Evolutionary conservation across 2,113 vertebrate genomes (phyloP).

Genomic region (Cyprichromis sp.): DNA sequence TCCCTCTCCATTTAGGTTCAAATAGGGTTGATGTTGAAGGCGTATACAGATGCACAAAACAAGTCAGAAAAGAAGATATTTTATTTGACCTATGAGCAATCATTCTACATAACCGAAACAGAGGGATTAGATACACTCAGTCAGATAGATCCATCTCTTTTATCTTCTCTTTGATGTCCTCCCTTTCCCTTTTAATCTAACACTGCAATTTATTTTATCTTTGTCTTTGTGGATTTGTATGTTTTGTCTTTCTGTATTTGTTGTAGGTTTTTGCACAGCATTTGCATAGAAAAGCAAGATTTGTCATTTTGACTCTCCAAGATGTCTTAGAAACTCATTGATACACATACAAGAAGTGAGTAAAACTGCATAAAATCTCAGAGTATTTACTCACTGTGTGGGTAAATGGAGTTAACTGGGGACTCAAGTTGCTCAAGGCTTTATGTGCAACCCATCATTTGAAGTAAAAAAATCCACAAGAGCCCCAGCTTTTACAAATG

Average conservation of each 20-base stretch:
- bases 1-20: not conserved
- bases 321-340: not conserved
- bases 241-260: not conserved
- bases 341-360: not conserved
- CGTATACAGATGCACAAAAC: not conserved
- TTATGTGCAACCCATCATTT: not conserved
- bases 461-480: not conserved
- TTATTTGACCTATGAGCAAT: not conserved
- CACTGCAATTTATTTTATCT: not conserved
- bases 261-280: not conserved
- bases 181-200: not conserved
- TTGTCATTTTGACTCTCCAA: not conserved
- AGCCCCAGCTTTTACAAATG: not conserved
- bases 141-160: not conserved
- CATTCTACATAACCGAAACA: not conserved
- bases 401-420: not conserved
- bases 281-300: conserved; percentile 25
- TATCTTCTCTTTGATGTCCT: conserved; percentile 21
- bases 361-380: not conserved
- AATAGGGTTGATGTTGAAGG: not conserved
- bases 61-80: not conserved
- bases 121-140: not conserved
- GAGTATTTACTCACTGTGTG: not conserved
- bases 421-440: not conserved
- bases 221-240: not conserved